Base-by-base conservation (phyloP, 2,113 vertebrate genomes). In the Bufo bufo region DNA sequence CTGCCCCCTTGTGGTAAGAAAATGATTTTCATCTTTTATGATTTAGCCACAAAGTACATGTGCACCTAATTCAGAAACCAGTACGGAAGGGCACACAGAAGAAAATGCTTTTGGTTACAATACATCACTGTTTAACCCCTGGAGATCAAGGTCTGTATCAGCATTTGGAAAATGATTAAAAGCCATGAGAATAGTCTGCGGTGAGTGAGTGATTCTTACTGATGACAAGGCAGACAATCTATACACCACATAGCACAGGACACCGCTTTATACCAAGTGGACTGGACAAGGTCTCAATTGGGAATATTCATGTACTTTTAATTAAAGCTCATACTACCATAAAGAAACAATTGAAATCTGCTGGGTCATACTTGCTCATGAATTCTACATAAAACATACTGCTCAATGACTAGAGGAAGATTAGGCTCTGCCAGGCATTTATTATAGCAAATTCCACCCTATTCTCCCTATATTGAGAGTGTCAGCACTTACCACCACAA, bases 401-500 rank as follows among this genome's bases (percentile, higher is more conserved):
- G 33, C 33, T 33, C 33, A 33, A 33, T 33, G 33, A 33, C 1
- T 33, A 33, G 33, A 33, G 33, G 33, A 33, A 33, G 33, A 33
- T 33, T 33, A 33, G 33, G 33, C 1, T 6, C 52, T 54, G 52
- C 52, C 52, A 11, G 52, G 52, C 52, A 54, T 11, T 54, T 11
- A 54, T 54, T 54, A 54, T 54, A 54, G 10, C 52, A 54, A 54
- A 6, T 54, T 11, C 33, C 33, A 33, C 0, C 33, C 33, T 1
- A 33, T 33, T 33, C 10, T 7, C 16, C 69, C 13, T 6, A 0
- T 72, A 72, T 1, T 43, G 13, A 23, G 65, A 1, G 66, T 14
- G 50, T 23, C n/a, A 0, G 1, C 47, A 96, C 96, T 93, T 94
- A 97, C 96, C 97, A 97, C 96, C 96, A 97, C 14, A 97, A 87